phyloP scores from a whole-genome alignment of 2,888 invertebrate genomes.

The Deilephila elpenor region DNA sequence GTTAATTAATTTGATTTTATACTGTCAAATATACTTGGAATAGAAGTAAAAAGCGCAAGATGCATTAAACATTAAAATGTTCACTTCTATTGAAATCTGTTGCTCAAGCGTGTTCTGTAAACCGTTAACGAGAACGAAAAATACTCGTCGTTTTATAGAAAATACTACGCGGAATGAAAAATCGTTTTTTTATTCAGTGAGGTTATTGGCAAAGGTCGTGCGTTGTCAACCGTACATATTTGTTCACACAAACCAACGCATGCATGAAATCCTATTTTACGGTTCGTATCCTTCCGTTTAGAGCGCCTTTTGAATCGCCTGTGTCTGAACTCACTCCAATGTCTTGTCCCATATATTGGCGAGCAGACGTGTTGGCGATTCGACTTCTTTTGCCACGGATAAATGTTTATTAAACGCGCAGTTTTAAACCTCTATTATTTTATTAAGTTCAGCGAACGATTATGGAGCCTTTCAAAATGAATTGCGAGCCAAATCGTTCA shows the following conservation, averaged over 20 bases:
- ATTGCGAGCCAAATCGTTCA: not conserved
- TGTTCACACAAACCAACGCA: slow-evolving; percentile 81
- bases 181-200: slow-evolving; percentile 60
- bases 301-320: slow-evolving; percentile 80
- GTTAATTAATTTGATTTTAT: not conserved
- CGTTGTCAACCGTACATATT: slow-evolving; percentile 80
- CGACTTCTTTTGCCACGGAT: slow-evolving; percentile 37
- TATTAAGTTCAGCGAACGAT: not conserved
- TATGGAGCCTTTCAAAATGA: not conserved
- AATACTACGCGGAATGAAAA: slow-evolving; percentile 45
- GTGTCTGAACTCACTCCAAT: slow-evolving; percentile 72
- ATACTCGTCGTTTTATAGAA: slow-evolving; percentile 28
- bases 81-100: slow-evolving; percentile 23
- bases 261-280: slow-evolving; percentile 84
- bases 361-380: slow-evolving; percentile 55
- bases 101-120: slow-evolving; percentile 26
- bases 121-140: slow-evolving; percentile 32
- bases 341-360: slow-evolving; percentile 67
- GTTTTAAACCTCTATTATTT: not conserved
- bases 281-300: slow-evolving; percentile 80
- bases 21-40: not conserved
- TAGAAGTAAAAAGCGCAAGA: not conserved
- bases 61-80: slow-evolving; percentile 11
- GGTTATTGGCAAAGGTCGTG: slow-evolving; percentile 78
- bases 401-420: slow-evolving; percentile 36